A percentile compares a stretch with the other conserved stretches of the same genome.
These are phyloP conservation scores for Beris morrisii DNA, from an alignment of 2,888 invertebrate species.

Conservation along the genomic window DNA sequence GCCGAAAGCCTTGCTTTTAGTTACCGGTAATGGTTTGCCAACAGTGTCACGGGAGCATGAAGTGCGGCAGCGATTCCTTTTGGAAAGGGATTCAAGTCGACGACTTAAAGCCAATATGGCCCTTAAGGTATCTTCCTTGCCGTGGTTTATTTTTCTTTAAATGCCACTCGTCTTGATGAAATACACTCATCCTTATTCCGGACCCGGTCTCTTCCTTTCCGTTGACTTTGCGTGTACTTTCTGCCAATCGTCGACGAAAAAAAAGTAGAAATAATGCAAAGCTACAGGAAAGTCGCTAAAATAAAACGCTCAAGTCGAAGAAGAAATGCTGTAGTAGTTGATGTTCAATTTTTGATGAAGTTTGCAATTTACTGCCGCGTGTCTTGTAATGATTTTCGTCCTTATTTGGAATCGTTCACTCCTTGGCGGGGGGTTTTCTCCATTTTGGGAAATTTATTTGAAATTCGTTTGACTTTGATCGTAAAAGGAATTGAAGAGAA, in stretches of 20 bases:
- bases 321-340: not conserved
- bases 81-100: too few species aligned
- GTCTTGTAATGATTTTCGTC: slow-evolving; percentile 16
- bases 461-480: not conserved
- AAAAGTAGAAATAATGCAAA: not conserved
- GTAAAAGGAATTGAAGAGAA: slow-evolving; percentile 1
- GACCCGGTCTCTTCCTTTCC: not conserved
- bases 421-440: not conserved
- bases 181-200: slow-evolving; percentile 8
- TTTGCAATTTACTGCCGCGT: slow-evolving; percentile 19
- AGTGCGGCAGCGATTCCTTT: too few species aligned
- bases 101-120: too few species aligned
- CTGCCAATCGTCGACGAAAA: not conserved
- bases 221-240: not conserved
- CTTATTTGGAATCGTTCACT: not conserved
- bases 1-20: too few species aligned
- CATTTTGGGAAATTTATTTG: too few species aligned
- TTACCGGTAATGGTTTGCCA: too few species aligned
- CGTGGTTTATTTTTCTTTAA: not conserved
- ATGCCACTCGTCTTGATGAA: slow-evolving; percentile 2
- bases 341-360: slow-evolving; percentile 29
- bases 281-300: slow-evolving; percentile 13
- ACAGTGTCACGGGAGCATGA: too few species aligned
- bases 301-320: slow-evolving; percentile 2
- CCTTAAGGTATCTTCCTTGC: slow-evolving; percentile 2